phyloP scores from a whole-genome alignment of 2,113 vertebrate species.

The Sapayoa aenigma region DNA sequence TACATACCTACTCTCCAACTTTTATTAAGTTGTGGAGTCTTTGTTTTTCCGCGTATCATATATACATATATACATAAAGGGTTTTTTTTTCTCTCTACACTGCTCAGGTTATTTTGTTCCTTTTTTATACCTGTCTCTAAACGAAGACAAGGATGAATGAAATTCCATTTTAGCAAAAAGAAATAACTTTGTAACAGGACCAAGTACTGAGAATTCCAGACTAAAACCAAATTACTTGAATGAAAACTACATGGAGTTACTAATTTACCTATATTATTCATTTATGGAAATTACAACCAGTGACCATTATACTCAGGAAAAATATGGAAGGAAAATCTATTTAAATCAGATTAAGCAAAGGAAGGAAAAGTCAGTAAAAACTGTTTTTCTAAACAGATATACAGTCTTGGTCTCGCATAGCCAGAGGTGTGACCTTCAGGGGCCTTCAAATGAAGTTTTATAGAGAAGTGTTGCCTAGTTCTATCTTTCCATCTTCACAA shows the following conservation, averaged over 20 bases:
- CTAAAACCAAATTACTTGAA: background rate
- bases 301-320: background rate
- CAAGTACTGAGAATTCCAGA: background rate
- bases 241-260: background rate
- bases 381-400: background rate
- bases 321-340: background rate
- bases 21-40: too few species aligned
- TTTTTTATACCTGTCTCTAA: too few species aligned
- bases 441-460: background rate
- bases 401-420: background rate
- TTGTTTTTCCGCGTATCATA: too few species aligned
- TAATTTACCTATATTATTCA: background rate
- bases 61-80: too few species aligned
- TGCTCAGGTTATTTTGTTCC: too few species aligned
- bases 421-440: background rate
- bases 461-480: background rate
- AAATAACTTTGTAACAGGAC: background rate
- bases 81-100: too few species aligned
- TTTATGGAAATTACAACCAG: background rate
- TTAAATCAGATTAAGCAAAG: background rate
- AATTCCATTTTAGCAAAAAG: background rate
- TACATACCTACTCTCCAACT: too few species aligned
- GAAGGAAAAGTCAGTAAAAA: background rate
- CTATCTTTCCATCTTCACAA: background rate
- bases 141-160: too few species aligned